These are phyloP conservation scores for Procavia capensis DNA, from an alignment of 2,113 vertebrate genomes.

Conservation along the genomic window DNA sequence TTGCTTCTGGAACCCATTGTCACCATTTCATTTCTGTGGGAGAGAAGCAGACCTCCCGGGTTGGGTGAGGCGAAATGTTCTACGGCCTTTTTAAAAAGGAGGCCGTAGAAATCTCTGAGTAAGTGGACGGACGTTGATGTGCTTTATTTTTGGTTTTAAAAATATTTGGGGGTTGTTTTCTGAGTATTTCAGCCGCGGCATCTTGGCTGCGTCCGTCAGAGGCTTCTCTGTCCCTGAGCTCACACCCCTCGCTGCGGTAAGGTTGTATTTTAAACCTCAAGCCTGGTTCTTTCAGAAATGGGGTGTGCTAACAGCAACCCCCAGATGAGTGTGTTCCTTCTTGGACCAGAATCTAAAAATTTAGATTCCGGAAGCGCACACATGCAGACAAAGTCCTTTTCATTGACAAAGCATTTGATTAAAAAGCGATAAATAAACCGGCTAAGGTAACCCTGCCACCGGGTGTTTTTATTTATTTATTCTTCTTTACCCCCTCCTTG, in stretches of 20 bases:
- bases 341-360: neutral
- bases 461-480: constrained; percentile 81
- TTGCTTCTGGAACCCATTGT: neutral
- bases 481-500: constrained; percentile 70
- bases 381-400: neutral
- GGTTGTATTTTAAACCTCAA: neutral
- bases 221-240: neutral
- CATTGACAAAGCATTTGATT: constrained; percentile 55
- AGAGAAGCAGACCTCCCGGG: neutral
- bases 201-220: neutral
- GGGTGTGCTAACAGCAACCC: neutral
- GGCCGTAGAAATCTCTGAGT: neutral
- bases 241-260: neutral
- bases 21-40: neutral
- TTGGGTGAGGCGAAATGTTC: neutral
- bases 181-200: neutral
- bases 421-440: constrained; percentile 48
- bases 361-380: neutral
- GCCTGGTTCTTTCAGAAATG: neutral
- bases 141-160: neutral
- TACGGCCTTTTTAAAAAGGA: neutral
- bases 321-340: neutral
- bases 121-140: neutral
- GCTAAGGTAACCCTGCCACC: constrained; percentile 63
- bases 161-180: too few relatives aligned